A percentile compares a stretch with the other conserved stretches of the same genome.
Conservation (phyloP, 64 coral and sea anemone species). For the Anthopleura sola region DNA sequence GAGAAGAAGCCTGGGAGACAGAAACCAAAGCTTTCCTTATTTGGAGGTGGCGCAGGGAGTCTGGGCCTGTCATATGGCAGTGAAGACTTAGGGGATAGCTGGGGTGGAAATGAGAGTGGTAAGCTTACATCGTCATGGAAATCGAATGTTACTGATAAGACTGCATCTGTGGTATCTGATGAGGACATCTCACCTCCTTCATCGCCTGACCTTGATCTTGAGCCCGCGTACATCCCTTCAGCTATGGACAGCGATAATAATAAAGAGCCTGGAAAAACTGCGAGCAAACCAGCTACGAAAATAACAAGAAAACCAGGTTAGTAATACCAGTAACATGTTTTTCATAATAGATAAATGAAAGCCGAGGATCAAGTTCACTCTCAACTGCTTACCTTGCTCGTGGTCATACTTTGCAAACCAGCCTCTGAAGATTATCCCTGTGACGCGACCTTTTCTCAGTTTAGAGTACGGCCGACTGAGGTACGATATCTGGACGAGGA, state of each 20-base stretch:
- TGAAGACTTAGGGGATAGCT: conserved; percentile 78
- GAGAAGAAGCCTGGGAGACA: conserved; percentile 52
- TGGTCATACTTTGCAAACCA: no score
- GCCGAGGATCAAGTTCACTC: no score
- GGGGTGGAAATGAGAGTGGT: conserved; percentile 37
- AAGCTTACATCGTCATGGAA: conserved; percentile 42
- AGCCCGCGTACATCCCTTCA: conserved; percentile 55
- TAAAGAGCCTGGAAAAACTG: background rate
- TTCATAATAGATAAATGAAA: no score
- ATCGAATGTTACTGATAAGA: conserved; percentile 28
- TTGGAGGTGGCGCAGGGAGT: conserved; percentile 35
- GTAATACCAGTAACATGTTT: conserved; percentile 10
- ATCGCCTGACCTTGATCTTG: conserved; percentile 44
- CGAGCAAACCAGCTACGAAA: background rate
- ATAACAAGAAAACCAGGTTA: conserved; percentile 17
- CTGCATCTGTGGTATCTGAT: conserved; percentile 31
- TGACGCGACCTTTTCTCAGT: no score
- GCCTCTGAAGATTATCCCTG: no score
- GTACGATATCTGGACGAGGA: no score
- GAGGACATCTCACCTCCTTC: conserved; percentile 61
- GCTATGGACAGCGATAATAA: conserved; percentile 32
- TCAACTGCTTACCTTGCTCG: no score
- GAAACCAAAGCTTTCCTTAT: conserved; percentile 71
- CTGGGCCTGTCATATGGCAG: conserved; percentile 43
- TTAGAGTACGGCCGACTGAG: no score